Evolutionary conservation across 2,888 invertebrate genomes (phyloP).

Genomic region (Lasius fuliginosus): DNA sequence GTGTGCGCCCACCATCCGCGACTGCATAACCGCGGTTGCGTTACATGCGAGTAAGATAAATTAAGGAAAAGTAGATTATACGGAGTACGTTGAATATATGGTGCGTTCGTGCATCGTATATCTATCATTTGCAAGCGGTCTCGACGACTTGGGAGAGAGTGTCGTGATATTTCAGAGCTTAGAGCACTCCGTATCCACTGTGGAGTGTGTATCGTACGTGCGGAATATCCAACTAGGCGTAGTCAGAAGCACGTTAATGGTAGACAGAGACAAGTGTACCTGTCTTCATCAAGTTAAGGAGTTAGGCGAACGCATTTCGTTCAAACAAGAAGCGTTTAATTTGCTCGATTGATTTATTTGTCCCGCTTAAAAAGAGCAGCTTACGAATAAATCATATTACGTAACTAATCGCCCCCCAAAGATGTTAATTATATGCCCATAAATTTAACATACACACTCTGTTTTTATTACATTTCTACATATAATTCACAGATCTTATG

Average conservation of each 20-base stretch:
- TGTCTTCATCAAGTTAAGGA: constrained; percentile 38
- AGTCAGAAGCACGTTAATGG: constrained; percentile 32
- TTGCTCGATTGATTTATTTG: constrained; percentile 17
- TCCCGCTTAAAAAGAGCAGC: neutral
- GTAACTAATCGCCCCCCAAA: neutral
- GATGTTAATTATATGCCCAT: neutral
- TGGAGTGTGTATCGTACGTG: constrained; percentile 22
- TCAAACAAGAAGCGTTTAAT: constrained; percentile 28
- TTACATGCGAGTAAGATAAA: constrained; percentile 53
- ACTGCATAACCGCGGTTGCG: constrained; percentile 34
- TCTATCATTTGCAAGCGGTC: constrained; percentile 53
- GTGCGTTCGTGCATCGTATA: constrained; percentile 55
- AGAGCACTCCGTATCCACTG: constrained; percentile 9
- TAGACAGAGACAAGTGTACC: constrained; percentile 16
- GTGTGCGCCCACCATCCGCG: constrained; percentile 10
- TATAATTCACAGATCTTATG: constrained; percentile 22
- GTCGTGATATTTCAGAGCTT: constrained; percentile 47
- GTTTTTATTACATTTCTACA: constrained; percentile 19
- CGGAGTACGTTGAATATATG: constrained; percentile 41
- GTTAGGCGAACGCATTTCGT: constrained; percentile 5
- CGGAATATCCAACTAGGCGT: constrained; percentile 41
- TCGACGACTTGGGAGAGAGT: constrained; percentile 32
- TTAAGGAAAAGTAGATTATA: constrained; percentile 58
- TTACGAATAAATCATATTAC: neutral
- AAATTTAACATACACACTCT: constrained; percentile 21